Base-by-base conservation (phyloP, 2,113 vertebrate genomes). In the Hystrix cristata region DNA sequence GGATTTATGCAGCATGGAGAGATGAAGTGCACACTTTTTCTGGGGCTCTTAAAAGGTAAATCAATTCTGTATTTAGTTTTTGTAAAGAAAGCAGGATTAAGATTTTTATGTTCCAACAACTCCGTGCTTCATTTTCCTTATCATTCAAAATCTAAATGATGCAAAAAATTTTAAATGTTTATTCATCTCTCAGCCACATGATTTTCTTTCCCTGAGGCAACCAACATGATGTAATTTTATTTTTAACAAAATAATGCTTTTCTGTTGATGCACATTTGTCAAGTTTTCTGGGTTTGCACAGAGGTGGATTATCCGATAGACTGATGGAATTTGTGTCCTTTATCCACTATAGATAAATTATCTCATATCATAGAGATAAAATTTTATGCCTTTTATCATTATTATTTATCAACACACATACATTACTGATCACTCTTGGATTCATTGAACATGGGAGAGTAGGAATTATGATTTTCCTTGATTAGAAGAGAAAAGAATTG, bases 401-500 rank as follows among this genome's bases (percentile, higher is more conserved):
- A 55, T 65, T 13, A 16, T 34, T 93, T 74, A 80, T 64, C 62
- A 89, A 15, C 51, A 89, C 62, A 67, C 13, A 27, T n/a, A 23
- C 65, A 62, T 53, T 88, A 76, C 29, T 59, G 10, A 55, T 64
- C 23, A 64, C 31, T 92, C 15, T 11, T 84, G 16, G 38, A 59
- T 67, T 74, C 34, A 3, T 9, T 38, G 23, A 62, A 94, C 31
- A 80, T 65, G 4, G 51, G 12, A 74, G 59, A 72, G 72, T 25
- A n/a, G 7, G 43, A 91, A 10, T 80, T 57, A 34, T 0, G 4
- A n/a, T 21, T 95, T 94, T 93, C 92, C 83, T 95, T 51, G 69
- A 76, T 69, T 90, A 67, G 59, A 69, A 13, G 18, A 90, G 67
- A 74, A 93, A 82, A 79, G 62, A 87, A 94, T 38, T 21, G 18